Evolutionary conservation across 2,113 vertebrate genomes (phyloP), one percentile per base, ranked within the genome.

Genomic region (Athene cunicularia): DNA sequence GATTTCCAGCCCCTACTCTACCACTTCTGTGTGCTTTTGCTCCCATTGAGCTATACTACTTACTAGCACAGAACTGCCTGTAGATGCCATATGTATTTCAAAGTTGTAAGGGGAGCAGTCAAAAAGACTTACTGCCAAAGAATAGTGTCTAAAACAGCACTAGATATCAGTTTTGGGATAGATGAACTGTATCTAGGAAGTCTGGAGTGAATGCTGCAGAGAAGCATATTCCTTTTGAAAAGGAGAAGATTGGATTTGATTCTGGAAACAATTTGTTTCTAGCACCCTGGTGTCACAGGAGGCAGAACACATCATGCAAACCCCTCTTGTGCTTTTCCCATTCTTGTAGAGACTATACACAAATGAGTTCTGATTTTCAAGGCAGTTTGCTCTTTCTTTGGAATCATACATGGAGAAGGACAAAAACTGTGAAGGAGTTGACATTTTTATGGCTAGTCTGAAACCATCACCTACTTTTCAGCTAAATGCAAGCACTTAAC

Each of bases 261-360:
- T 84, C 63, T 45, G 74, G 59, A 64, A 72, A 32, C 7, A 20
- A 35, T 39, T 76, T 81, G 10, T 80, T 92, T 92, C 33, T 60
- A 77, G 59, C 8, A 59, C 39, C 7, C 16, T 12, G 12, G 18
- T 26, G 39, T 89, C 72, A 49, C 1, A 2, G 37, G 16, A 71
- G 37, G 37, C 41, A 43, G 60, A 3, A 49, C 2, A 14, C 19
- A 19, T 45, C 0, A 1, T 7, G n/a, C 14, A 68, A 63, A 1
- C 5, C 2, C 9, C 14, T 73, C 50, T 41, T 8, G 43, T 37
- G 35, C 45, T 70, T 74, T 27, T 15, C 60, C 64, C 14, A 1
- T 55, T 81, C 55, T 74, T 74, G 56, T 11, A 66, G 26, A 41
- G 15, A 35, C 47, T 17, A 11, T 10, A 33, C 8, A 49, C 1